Conservation (phyloP, 1,140 invertebrate species). For the Aphaenogaster ashmeadi region DNA sequence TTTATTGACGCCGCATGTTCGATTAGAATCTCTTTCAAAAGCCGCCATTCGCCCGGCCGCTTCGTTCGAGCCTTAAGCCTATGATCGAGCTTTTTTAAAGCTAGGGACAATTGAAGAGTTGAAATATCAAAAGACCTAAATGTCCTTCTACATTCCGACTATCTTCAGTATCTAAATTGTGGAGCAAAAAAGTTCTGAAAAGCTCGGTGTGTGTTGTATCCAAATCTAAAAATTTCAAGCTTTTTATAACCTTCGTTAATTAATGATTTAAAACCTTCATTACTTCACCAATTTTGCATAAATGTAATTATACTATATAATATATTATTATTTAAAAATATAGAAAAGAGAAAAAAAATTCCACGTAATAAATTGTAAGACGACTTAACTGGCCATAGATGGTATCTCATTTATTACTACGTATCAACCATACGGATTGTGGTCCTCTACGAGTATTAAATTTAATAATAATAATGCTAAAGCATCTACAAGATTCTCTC, state of each 20-base stretch:
- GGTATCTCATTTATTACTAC: too few relatives aligned
- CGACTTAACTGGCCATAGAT: too few relatives aligned
- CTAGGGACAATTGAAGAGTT: constrained; percentile 4
- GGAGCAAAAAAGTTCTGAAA: not conserved
- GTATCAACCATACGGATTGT: too few relatives aligned
- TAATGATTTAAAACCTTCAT: not conserved
- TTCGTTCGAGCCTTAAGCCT: constrained; percentile 26
- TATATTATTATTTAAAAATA: not conserved
- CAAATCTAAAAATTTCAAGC: not conserved
- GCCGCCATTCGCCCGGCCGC: constrained; percentile 5
- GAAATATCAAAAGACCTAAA: constrained; percentile 17
- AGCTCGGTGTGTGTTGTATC: not conserved
- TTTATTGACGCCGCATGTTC: constrained; percentile 49
- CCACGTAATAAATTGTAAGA: too few relatives aligned
- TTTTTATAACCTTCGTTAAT: constrained; percentile 17
- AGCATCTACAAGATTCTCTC: too few relatives aligned
- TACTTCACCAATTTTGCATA: not conserved
- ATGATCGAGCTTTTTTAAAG: not conserved
- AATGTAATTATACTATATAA: not conserved
- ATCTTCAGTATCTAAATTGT: not conserved
- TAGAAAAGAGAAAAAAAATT: too few relatives aligned
- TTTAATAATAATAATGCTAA: too few relatives aligned
- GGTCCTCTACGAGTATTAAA: too few relatives aligned
- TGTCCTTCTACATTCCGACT: not conserved
- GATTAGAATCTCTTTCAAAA: constrained; percentile 54